Conservation (phyloP, 2,113 vertebrate genomes). For the Cricetomys ansorgei region DNA sequence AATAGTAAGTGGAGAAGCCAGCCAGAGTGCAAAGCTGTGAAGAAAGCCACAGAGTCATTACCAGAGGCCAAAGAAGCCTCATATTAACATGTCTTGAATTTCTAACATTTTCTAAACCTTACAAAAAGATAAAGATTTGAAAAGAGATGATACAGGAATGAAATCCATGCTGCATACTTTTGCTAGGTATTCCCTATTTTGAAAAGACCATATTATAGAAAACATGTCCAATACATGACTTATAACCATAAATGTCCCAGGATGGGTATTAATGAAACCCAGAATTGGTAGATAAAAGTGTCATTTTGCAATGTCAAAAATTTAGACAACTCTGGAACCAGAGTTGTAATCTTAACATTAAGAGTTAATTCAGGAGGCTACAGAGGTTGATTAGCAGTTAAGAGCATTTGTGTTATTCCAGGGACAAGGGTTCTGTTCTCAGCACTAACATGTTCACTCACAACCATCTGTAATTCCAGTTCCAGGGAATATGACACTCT, state of each 20-base stretch:
- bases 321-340: background rate
- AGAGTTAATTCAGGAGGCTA: background rate
- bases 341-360: background rate
- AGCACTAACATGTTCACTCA: background rate
- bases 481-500: background rate
- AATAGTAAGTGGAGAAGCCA: constrained; percentile 6
- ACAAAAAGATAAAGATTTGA: constrained; percentile 11
- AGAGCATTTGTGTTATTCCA: background rate
- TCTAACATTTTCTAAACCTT: constrained; percentile 33
- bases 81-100: background rate
- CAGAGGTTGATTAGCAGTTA: background rate
- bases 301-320: background rate
- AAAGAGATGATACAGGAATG: background rate
- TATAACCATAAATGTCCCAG: background rate
- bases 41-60: constrained; percentile 35
- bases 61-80: background rate
- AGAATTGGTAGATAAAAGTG: background rate
- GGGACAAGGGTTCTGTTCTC: background rate
- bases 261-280: background rate
- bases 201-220: background rate
- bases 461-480: background rate
- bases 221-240: background rate
- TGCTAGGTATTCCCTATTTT: background rate
- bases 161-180: background rate
- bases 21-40: background rate